Base-by-base conservation (phyloP, 1,140 invertebrate species). In the Heterodera carotae region DNA sequence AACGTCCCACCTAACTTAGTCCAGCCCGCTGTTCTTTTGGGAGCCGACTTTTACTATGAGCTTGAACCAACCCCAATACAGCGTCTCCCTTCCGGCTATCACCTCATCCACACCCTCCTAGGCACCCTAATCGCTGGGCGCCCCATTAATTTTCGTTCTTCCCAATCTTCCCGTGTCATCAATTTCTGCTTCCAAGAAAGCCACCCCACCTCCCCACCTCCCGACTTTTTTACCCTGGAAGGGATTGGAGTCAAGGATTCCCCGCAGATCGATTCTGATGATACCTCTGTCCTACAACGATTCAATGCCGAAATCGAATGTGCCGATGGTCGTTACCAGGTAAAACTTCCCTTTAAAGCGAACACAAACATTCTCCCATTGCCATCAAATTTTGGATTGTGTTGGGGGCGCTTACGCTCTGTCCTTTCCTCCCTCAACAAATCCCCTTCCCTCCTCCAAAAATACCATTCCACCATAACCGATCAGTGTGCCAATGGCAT, bases 381-480 rank as follows among this genome's bases (percentile, higher is more conserved):
- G 8, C 68, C 68, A 1, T 18, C 66, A 15, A 67, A 67, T 67
- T 67, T 67, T 25, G 66, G 66, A n/a, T 67, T 67, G 22, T 67
- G 66, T 25, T 67, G 66, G 66, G 66, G 66, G 15, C 31, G 66
- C 4, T 18, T 67, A 8, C 66, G 66, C 36, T 22, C 10, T 1
- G 22, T 22, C 12, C 36, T 67, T 33, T 34, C 31, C 15, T 67
- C 66, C 6, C 15, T 67, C 31, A 67, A 25, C 4, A 56, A 62
- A 2, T 12, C 27, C n/a, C 71, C 43, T 15, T 2, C 25, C 4
- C 31, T 73, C 10, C 12, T 73, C n/a, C 10, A 31, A 33, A 73
- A 68, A 62, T 73, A 73, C 70, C n/a, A 72, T 72, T 22, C 31
- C 7, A 72, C 39, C 10, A 53, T 72, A 5, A 18, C 33, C n/a